Evolutionary conservation across 2,113 vertebrate genomes (phyloP).

Genomic region (Gallinago paraguaiae): DNA sequence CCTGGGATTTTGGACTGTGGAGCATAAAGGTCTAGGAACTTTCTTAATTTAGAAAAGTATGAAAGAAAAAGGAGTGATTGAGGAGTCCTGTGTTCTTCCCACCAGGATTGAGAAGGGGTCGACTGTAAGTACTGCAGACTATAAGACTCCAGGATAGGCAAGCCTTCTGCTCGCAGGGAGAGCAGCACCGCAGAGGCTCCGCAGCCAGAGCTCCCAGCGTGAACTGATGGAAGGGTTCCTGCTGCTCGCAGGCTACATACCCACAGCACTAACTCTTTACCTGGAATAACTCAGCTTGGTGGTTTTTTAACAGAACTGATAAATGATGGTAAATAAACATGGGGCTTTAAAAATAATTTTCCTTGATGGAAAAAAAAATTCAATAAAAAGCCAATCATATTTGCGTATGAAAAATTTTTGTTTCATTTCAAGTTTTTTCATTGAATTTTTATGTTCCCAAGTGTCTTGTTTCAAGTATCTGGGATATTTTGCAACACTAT

Average conservation of each 20-base stretch:
- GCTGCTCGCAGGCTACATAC: not conserved
- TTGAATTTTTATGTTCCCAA: not conserved
- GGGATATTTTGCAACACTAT: constrained; percentile 18
- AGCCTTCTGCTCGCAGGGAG: fast-evolving
- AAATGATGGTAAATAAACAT: constrained; percentile 20
- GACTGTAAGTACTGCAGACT: not conserved
- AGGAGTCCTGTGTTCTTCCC: not conserved
- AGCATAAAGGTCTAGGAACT: not conserved
- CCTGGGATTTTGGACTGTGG: not conserved
- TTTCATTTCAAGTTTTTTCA: not conserved
- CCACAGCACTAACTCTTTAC: not conserved
- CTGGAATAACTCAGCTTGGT: not conserved
- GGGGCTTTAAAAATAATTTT: constrained; percentile 4
- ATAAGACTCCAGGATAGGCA: not conserved
- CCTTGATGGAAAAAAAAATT: not conserved
- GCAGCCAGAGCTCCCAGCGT: not conserved
- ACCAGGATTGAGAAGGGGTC: not conserved
- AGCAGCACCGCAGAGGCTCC: not conserved
- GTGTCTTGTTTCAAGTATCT: constrained; percentile 21
- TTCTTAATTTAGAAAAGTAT: not conserved
- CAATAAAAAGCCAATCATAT: constrained; percentile 9
- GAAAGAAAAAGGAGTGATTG: not conserved
- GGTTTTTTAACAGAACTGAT: not conserved
- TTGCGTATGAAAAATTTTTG: not conserved
- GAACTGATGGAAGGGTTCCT: not conserved